Evolutionary conservation across 2,113 vertebrate genomes (phyloP), one percentile per base, ranked within the genome.

Genomic region (Verasper variegatus): DNA sequence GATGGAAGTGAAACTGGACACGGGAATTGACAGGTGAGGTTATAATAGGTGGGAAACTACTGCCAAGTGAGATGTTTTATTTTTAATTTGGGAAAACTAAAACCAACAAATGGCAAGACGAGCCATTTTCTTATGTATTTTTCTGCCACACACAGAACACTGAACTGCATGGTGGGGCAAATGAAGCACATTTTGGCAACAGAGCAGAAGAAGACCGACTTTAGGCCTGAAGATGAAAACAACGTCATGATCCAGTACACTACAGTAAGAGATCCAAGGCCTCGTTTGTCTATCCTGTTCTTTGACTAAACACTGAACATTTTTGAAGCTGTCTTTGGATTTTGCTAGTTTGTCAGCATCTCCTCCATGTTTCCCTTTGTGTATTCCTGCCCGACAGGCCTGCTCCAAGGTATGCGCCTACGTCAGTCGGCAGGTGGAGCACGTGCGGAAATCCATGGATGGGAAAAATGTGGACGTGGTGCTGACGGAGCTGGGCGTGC

Each of bases 131-230:
- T 21, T 10, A 40, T 24, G 15, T 45, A 1, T 52, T n/a, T 61
- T 67, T 56, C 26, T 68, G 37, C n/a, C 21, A 3, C 62, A 27
- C 51, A 45, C 89, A 99, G 98, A 95, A 99, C 98, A n/a, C 89
- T 99, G 90, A 99, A 98, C 89, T 99, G 98, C 93, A 98, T 99
- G 97, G 95, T 97, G 83, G 97, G 98, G 27, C 98, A 99, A 81
- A 99, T 99, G 97, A 99, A 99, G 89, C 96, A 99, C 85, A 97
- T 99, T 84, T 93, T 99, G 91, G 86, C 95, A 76, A 95, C 96
- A 52, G 98, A 99, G 91, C 98, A 99, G 86, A 99, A 96, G 94
- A 99, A 99, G 95, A 99, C 98, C 0, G 98, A 99, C 93, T 99
- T 99, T 94, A 98, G 95, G 83, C 98, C 98, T 57, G 98, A 99